Percentiles rank a stretch among this genome's conserved stretches.
Conservation (phyloP, 2,888 invertebrate genomes). For the Globia sparganii region DNA sequence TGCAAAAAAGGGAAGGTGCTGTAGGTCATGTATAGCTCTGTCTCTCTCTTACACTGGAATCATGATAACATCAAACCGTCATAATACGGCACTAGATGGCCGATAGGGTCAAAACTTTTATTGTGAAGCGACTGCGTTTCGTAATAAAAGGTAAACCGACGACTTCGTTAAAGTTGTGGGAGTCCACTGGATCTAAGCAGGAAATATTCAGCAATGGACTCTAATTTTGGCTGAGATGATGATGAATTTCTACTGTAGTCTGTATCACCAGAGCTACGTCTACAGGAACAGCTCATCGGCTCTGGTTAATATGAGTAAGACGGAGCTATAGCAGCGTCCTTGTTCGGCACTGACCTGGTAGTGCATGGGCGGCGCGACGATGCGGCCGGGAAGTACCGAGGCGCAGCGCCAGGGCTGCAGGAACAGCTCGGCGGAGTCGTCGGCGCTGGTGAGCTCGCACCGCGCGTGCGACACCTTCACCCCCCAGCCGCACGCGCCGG, state of each 20-base stretch:
- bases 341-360: constrained; percentile 76
- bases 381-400: constrained; percentile 82
- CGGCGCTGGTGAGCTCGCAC: constrained; percentile 80
- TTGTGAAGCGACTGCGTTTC: not conserved
- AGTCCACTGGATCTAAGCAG: not conserved
- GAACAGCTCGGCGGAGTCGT: constrained; percentile 75
- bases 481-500: constrained; percentile 84
- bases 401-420: constrained; percentile 87
- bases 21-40: no score
- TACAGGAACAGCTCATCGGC: not conserved
- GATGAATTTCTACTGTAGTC: not conserved
- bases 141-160: not conserved
- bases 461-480: constrained; percentile 83
- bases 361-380: constrained; percentile 81
- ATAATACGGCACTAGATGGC: no score
- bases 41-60: no score
- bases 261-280: not conserved
- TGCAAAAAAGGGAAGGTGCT: no score
- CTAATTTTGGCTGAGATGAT: not conserved
- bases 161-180: not conserved
- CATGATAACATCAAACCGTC: no score
- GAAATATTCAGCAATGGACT: not conserved
- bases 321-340: not conserved
- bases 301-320: not conserved
- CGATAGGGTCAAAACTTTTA: not conserved